Base-by-base conservation (phyloP, 37 sponge, comb jelly and placozoan genomes). In the Geodia barretti region DNA sequence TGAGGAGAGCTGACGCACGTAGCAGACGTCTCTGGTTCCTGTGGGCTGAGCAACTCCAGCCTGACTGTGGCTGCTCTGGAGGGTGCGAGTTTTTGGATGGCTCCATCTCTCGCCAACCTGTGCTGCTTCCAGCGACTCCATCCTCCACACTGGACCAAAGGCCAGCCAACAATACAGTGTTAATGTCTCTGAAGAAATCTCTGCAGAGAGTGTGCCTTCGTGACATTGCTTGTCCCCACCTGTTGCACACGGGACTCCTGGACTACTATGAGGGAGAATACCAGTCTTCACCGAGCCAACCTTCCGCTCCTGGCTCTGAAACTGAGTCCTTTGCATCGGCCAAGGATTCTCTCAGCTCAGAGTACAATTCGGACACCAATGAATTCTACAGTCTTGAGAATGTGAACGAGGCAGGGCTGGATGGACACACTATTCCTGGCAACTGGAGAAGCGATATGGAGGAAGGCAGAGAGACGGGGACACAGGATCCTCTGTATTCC, bases 61-160 rank as follows among this genome's bases (percentile, higher is more conserved):
- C 40, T 26, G 41, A 8, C 14, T 92, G 93, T 77, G 93, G 93
- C 0, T 92, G 93, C 34, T 84, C 70, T 64, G 88, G 88, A 33
- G 93, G 82, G 1, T 92, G 93, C 61, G 42, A 25, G 4, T 92
- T 92, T 54, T 80, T 77, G 4, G 83, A 78, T 67, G 60, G 33
- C 58, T 67, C 34, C 25, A 68, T 87, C 8, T n/a, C 25, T 9
- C 11, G 54, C 24, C 41, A 36, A 17, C 67, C 67, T 31, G 47
- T 26, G 24, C 25, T 41, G 23, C 42, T 26, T 28, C 29, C 31
- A 3, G 19, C 35, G 14, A 64, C 65, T 17, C 61, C 68, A 34
- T 33, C 72, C 35, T 59, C 33, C 9, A 61, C 73, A 33, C 19
- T 81, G 26, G n/a, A n/a, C n/a, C n/a, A n/a, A n/a, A n/a, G n/a